phyloP scores from a whole-genome alignment of 2,797 vertebrate species.

The Pantherophis vulpinus region DNA sequence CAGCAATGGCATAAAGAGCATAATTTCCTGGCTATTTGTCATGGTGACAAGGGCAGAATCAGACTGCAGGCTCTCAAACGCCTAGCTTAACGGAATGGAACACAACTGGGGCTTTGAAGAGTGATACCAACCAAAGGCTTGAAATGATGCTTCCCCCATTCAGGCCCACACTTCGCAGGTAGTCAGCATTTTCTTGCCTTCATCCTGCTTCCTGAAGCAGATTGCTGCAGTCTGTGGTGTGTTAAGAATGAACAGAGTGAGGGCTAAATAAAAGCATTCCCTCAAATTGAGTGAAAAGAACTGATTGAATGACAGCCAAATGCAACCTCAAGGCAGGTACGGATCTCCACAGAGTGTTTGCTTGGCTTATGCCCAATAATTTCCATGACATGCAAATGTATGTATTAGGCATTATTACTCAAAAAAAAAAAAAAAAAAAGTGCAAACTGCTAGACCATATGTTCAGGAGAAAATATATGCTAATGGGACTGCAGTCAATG shows the following conservation, averaged over 20 bases:
- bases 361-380: background rate
- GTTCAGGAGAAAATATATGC: background rate
- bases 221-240: background rate
- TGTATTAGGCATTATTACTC: background rate
- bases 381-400: background rate
- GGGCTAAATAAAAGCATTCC: background rate
- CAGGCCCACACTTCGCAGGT: background rate
- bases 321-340: background rate
- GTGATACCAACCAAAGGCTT: background rate
- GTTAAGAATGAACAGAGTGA: background rate
- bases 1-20: slow-evolving; percentile 28
- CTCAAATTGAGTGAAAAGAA: background rate
- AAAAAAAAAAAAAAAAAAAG: background rate
- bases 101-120: background rate
- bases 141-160: background rate
- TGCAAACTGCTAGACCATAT: background rate
- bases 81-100: background rate
- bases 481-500: background rate
- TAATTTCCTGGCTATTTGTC: slow-evolving; percentile 48
- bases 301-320: background rate
- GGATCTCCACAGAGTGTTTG: background rate
- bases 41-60: slow-evolving; percentile 29
- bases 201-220: background rate
- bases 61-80: background rate
- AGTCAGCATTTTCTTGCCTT: background rate